Evolutionary conservation across 2,113 vertebrate species (phyloP).

Genomic region (Polypterus bichir): DNA sequence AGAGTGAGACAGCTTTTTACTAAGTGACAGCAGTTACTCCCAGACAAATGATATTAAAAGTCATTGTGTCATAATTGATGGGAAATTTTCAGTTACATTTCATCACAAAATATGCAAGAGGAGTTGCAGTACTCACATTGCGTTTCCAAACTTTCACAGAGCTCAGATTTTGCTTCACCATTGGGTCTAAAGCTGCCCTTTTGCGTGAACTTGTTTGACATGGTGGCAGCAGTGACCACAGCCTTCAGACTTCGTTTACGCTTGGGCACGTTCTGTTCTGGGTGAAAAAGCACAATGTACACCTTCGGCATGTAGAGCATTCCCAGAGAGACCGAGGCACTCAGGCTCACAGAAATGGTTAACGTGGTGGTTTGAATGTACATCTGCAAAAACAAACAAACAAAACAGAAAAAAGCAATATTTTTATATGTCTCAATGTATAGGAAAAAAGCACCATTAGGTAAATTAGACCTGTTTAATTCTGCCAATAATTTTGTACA

Average conservation of each 20-base stretch:
- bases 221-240: constrained; percentile 84
- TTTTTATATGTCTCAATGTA: not conserved
- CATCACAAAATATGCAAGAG: no score
- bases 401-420: not conserved
- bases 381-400: constrained; percentile 49
- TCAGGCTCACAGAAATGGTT: constrained; percentile 91
- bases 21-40: no score
- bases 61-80: no score
- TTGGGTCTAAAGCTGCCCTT: constrained; percentile 83
- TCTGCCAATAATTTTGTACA: no score
- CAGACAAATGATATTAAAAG: no score
- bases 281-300: constrained; percentile 91
- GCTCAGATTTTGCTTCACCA: constrained; percentile 87
- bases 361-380: constrained; percentile 93
- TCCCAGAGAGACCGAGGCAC: constrained; percentile 88
- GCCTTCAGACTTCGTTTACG: constrained; percentile 93
- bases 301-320: constrained; percentile 98
- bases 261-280: constrained; percentile 92
- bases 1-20: no score
- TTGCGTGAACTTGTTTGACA: constrained; percentile 95
- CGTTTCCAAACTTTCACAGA: constrained; percentile 84
- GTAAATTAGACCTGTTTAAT: no score
- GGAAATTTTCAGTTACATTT: no score
- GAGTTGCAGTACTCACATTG: constrained; percentile 53
- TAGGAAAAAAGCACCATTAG: no score